Base-by-base conservation (phyloP, 2,888 invertebrate species). In the Biston betularia region DNA sequence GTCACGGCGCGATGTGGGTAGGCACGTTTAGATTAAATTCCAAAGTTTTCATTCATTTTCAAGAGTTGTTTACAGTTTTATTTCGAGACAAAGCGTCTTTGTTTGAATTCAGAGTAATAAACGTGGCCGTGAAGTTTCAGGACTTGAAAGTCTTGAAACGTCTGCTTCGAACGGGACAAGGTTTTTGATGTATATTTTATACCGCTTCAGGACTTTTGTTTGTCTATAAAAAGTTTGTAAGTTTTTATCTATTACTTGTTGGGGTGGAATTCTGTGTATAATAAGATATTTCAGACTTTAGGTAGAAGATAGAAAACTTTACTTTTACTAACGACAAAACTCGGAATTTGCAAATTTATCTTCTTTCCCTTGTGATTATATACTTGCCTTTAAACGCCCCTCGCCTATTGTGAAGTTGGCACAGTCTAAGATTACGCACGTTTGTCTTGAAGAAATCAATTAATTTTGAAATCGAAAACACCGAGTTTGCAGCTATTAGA, bases 21-120 rank as follows among this genome's bases (percentile, higher is more conserved):
- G 55, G 12, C 55, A 35, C 15, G 58, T 54, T 62, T 59, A 45
- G 62, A 65, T 65, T 62, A 49, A 58, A 65, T 50, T 64, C 57
- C 50, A 68, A 65, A 58, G 53, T 56, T 61, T 64, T 53, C 49
- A 68, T 64, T 61, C 57, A 68, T 57, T 68, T 62, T 65, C 44
- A 42, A 57, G 46, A 49, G 52, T 62, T 62, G 63, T 65, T 65
- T 69, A 60, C 59, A 58, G 62, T 65, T 65, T 60, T 59, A 69
- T 63, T 63, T 63, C 33, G n/a, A 34, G 49, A 69, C 56, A 60
- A 65, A 59, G 65, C 50, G 48, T 48, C 54, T 66, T 69, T 65
- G 60, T 63, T 57, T 53, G 56, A 53, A 55, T 60, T 45, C 56
- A 49, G 46, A 58, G 55, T 53, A 60, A 63, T 56, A 45, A 59